phyloP scores from a whole-genome alignment of 2,113 vertebrate genomes.

The Helogale parvula region DNA sequence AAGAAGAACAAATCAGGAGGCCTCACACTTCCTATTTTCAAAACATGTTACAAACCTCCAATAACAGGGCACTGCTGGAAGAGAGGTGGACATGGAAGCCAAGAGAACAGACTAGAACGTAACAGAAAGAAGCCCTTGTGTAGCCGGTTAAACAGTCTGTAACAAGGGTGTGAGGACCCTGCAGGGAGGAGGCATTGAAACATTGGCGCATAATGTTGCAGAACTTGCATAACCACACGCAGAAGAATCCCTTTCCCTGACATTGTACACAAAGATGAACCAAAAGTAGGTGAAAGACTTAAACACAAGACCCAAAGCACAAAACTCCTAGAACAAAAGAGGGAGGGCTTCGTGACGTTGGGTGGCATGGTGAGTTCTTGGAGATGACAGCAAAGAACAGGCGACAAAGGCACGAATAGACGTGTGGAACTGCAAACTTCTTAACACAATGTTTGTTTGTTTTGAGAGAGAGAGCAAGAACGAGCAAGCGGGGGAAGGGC shows the following conservation, averaged over 20 bases:
- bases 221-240: not conserved
- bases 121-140: not conserved
- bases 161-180: not conserved
- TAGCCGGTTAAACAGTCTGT: not conserved
- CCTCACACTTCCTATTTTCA: not conserved
- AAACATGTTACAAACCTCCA: not conserved
- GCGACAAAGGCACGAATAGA: not conserved
- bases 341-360: not conserved
- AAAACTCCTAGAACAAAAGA: not conserved
- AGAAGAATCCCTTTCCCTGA: not conserved
- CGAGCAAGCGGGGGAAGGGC: no score
- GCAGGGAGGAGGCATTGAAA: not conserved
- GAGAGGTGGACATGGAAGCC: not conserved
- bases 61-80: not conserved
- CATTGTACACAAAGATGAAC: not conserved
- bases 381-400: not conserved
- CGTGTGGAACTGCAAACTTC: no score
- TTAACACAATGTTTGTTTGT: no score
- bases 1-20: not conserved
- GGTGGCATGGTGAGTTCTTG: not conserved
- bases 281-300: not conserved
- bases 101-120: rapidly evolving
- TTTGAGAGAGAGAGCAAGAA: no score
- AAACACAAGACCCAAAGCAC: not conserved
- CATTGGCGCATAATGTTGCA: no score